Base-by-base conservation (phyloP, 2,888 invertebrate species). In the Hesperia comma region DNA sequence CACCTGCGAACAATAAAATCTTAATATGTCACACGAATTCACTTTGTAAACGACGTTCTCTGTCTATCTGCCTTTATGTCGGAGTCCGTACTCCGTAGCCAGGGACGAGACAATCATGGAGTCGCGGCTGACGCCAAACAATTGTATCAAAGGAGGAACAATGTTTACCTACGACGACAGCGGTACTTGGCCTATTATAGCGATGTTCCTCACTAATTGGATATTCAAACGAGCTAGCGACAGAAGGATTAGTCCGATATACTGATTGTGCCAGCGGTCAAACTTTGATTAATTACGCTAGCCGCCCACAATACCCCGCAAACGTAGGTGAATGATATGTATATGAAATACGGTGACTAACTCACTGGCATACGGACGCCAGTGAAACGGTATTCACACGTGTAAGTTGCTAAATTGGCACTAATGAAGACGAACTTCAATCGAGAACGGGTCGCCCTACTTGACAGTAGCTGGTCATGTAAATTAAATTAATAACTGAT, bases 121-220 rank as follows among this genome's bases (percentile, higher is more conserved):
- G 10, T 2, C 12, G 49, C 12, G 49, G 19, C 49, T 19, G 8
- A 19, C 12, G 21, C 46, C 57, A 60, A 49, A 68, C 58, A 54
- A 64, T 51, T n/a, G 41, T 53, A 40, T 41, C 86, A 86, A 85
- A 85, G 85, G 85, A 76, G 74, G 21, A 71, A 71, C 70, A 69
- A 58, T 82, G 83, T 83, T 82, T 80, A 77, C 79, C 67, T 82
- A 80, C 75, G 79, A 74, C 74, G 75, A 74, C 77, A 64, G 73
- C 63, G 70, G 74, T 71, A 78, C 77, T 81, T 75, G 77, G 72
- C 71, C 76, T 74, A 81, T 83, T 81, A 80, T 74, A 69, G 63
- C 68, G 68, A 68, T 73, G 75, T 74, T 67, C 68, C 67, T 64
- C 62, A 71, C 80, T 86, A 86, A 86, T 86, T 85, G 82, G 78